phyloP scores from a whole-genome alignment of 2,113 vertebrate species.

The Cnemophilus loriae region DNA sequence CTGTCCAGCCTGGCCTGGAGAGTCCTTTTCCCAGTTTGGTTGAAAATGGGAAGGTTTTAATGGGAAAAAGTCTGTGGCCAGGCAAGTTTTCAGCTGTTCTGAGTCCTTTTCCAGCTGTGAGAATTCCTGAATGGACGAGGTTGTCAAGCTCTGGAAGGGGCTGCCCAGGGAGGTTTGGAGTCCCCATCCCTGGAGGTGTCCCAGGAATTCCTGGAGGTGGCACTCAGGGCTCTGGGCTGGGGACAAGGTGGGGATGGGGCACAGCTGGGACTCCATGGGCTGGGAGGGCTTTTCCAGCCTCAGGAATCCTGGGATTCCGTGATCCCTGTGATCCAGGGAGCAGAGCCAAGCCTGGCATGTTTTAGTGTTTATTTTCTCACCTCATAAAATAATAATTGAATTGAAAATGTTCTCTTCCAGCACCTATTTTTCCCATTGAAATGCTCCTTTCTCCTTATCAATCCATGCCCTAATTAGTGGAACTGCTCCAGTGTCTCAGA shows the following conservation, averaged over 20 bases:
- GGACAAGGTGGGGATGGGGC: neutral
- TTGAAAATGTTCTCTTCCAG: neutral
- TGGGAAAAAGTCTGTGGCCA: neutral
- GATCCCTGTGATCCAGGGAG: neutral
- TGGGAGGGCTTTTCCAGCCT: neutral
- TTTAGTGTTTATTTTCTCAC: neutral
- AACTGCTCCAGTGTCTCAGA: neutral
- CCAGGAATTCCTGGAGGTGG: neutral
- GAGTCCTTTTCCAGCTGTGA: neutral
- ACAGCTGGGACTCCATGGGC: rapidly evolving
- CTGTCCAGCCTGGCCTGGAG: neutral
- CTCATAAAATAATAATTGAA: neutral
- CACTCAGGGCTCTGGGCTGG: neutral
- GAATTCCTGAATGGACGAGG: neutral
- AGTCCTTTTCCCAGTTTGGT: neutral
- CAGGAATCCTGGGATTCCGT: rapidly evolving
- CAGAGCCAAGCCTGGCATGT: rapidly evolving
- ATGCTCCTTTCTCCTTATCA: neutral
- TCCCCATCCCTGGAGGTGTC: neutral
- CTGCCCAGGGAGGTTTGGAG: neutral
- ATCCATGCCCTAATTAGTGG: slow-evolving; percentile 18
- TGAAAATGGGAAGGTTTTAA: neutral
- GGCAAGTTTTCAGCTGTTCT: neutral
- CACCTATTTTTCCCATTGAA: neutral
- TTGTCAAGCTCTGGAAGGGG: neutral